Conservation (phyloP, 2,113 vertebrate genomes). For the Pseudorasbora parva region DNA sequence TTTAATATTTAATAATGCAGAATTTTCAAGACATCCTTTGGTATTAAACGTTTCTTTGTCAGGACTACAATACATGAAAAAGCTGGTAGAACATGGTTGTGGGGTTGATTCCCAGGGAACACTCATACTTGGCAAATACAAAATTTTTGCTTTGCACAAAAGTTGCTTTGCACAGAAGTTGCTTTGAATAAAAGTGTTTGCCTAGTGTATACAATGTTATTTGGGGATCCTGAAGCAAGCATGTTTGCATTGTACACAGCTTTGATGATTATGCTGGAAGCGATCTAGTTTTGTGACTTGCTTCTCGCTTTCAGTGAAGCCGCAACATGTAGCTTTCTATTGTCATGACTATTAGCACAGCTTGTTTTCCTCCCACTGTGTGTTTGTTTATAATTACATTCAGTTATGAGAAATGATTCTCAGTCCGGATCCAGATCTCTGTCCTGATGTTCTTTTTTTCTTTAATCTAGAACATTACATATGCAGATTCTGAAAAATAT, state of each 20-base stretch:
- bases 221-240: background rate
- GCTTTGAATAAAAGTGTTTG: background rate
- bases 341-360: background rate
- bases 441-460: background rate
- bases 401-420: background rate
- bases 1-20: background rate
- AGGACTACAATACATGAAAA: background rate
- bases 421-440: background rate
- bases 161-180: background rate
- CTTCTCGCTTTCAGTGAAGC: background rate
- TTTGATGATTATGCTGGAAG: background rate
- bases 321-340: background rate
- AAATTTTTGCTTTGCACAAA: too few species aligned
- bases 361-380: background rate
- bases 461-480: background rate
- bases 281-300: background rate
- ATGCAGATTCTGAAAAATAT: background rate
- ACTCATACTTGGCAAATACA: background rate
- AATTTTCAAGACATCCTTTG: background rate
- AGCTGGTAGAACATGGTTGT: background rate
- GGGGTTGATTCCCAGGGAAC: background rate
- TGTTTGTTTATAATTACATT: slow-evolving; percentile 5
- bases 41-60: background rate
- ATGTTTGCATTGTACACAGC: background rate
- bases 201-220: background rate